Conservation (phyloP, 2,888 invertebrate genomes). For the Anoplius nigerrimus region DNA sequence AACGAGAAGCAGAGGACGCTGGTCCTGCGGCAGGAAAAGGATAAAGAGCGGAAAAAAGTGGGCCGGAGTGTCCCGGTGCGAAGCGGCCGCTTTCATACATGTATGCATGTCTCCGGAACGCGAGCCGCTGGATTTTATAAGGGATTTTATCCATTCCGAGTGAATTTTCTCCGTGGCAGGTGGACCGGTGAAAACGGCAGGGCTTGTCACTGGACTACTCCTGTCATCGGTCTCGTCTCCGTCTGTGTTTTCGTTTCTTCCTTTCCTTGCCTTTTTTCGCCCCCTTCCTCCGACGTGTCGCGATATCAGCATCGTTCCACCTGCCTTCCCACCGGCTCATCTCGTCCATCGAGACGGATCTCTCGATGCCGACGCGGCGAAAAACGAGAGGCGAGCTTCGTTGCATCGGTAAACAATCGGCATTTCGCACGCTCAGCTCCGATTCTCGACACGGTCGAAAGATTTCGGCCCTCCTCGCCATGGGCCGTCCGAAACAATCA, state of each 20-base stretch:
- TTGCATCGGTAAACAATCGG: slow-evolving; percentile 6
- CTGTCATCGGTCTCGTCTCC: not conserved
- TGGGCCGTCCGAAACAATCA: too few species aligned
- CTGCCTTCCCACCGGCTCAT: not conserved
- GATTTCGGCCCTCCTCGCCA: too few species aligned
- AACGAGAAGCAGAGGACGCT: too few species aligned
- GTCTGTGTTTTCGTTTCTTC: not conserved
- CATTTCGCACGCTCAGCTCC: not conserved
- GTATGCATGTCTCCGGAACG: slow-evolving; percentile 26
- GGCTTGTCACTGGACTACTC: not conserved
- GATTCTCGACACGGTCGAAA: too few species aligned
- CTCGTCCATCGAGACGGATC: not conserved
- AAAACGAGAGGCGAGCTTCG: not conserved
- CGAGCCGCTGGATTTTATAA: slow-evolving; percentile 29
- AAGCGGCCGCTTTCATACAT: slow-evolving; percentile 32
- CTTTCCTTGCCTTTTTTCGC: not conserved
- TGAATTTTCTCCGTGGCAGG: slow-evolving; percentile 21
- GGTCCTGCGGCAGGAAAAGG: not conserved
- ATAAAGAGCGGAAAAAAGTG: slow-evolving; percentile 1
- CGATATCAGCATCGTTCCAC: not conserved
- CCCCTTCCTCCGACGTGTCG: not conserved
- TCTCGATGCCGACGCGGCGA: not conserved
- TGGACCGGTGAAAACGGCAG: too few species aligned
- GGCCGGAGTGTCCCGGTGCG: not conserved
- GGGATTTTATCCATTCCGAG: slow-evolving; percentile 33